These are phyloP conservation scores for Atrichornis clamosus DNA, from an alignment of 2,113 vertebrate species.

Conservation along the genomic window DNA sequence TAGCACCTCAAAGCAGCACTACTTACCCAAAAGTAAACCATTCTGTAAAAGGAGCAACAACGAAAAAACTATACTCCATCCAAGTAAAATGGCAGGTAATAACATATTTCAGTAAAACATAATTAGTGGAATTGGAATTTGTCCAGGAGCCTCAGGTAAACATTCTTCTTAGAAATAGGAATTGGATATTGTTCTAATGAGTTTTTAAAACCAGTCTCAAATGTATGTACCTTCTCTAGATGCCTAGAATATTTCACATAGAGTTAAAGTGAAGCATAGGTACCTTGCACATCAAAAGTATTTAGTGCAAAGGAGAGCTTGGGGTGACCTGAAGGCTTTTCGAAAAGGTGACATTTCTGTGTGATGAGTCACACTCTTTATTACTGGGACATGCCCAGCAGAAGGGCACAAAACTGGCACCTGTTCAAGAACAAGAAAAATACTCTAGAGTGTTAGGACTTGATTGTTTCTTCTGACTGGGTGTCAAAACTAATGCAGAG, in stretches of 20 bases:
- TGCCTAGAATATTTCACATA: background rate
- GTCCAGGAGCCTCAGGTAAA: background rate
- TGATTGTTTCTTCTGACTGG: background rate
- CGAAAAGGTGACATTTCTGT: background rate
- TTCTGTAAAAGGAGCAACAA: background rate
- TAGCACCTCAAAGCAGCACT: background rate
- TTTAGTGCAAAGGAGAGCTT: background rate
- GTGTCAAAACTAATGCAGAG: background rate
- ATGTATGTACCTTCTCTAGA: background rate
- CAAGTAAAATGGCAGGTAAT: background rate
- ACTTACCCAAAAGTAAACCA: background rate
- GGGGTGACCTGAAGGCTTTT: background rate
- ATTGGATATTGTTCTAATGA: slow-evolving; percentile 1
- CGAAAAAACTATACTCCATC: background rate
- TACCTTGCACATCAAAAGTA: background rate
- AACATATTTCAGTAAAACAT: slow-evolving; percentile 13
- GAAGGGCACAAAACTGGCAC: background rate
- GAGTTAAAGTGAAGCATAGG: background rate
- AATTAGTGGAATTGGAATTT: background rate
- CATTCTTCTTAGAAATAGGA: slow-evolving; percentile 14
- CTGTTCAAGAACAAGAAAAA: background rate
- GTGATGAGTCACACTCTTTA: background rate
- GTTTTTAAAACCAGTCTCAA: background rate
- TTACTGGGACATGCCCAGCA: background rate
- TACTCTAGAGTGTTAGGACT: background rate